Evolutionary conservation across 2,113 vertebrate genomes (phyloP), one percentile per base, ranked within the genome.

Genomic region (Psilopogon haemacephalus): DNA sequence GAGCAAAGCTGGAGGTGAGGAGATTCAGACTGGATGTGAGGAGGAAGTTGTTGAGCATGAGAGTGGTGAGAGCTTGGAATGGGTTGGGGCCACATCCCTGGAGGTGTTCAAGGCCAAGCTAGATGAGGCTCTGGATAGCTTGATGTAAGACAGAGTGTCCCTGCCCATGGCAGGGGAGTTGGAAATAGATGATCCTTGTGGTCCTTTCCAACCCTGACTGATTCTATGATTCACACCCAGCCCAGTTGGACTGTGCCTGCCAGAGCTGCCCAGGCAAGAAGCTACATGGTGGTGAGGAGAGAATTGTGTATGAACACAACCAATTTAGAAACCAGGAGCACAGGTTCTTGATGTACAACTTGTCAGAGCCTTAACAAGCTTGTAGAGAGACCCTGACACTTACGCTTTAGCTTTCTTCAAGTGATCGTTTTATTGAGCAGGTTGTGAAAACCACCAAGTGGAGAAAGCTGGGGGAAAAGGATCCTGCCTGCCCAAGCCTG

Each of bases 191-290:
- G n/a, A n/a, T n/a, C n/a, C n/a, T n/a, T n/a, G n/a, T n/a, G n/a
- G n/a, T n/a, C n/a, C n/a, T n/a, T n/a, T n/a, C n/a, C n/a, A n/a
- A n/a, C n/a, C n/a, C n/a, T n/a, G n/a, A n/a, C n/a, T n/a, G n/a
- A n/a, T n/a, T n/a, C n/a, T n/a, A n/a, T n/a, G n/a, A 2, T 14
- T 14, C 24, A 8, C 42, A 24, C 4, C 38, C 42, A 4, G 4
- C 50, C 15, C 63, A 5, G 3, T 2, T 5, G 0, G 38, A 3
- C 58, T 40, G 2, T 3, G 38, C 15, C 0, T 8, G 27, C 54
- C 35, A 14, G 37, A 37, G 44, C 33, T 59, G 35, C 80, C 33
- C 3, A 4, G 33, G 35, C 76, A 64, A 17, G 35, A 9, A 68
- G 15, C 33, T 11, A 5, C 38, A 5, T 6, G 3, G 15, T 6